phyloP scores from a whole-genome alignment of 2,888 invertebrate species.

The Palloptera scutellata region DNA sequence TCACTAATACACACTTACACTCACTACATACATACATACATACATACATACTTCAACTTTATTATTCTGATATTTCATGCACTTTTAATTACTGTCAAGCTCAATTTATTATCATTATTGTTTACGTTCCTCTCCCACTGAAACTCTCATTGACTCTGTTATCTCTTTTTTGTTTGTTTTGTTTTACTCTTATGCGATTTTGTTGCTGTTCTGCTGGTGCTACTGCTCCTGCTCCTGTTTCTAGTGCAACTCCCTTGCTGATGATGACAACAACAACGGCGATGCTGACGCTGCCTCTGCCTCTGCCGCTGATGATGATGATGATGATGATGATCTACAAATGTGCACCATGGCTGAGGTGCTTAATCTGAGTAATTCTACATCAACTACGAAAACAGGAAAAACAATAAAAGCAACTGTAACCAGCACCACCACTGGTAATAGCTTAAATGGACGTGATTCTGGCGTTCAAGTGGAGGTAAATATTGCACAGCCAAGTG shows the following conservation, averaged over 20 bases:
- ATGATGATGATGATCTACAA: slow-evolving; percentile 38
- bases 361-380: slow-evolving; percentile 18
- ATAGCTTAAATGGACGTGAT: slow-evolving; percentile 43
- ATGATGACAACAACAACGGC: slow-evolving; percentile 8
- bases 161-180: too few species aligned
- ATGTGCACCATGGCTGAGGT: slow-evolving; percentile 37
- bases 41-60: too few species aligned
- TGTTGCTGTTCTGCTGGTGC: too few species aligned
- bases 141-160: too few species aligned
- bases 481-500: slow-evolving; percentile 7
- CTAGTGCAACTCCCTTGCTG: background rate
- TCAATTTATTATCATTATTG: too few species aligned
- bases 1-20: too few species aligned
- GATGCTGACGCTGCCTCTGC: slow-evolving; percentile 15
- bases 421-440: slow-evolving; percentile 24
- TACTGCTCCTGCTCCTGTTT: too few species aligned
- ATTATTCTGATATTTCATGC: too few species aligned
- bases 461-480: slow-evolving; percentile 45
- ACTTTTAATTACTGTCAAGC: too few species aligned
- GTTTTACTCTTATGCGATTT: too few species aligned
- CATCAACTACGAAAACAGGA: slow-evolving; percentile 17
- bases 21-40: too few species aligned
- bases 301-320: background rate
- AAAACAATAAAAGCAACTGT: slow-evolving; percentile 4
- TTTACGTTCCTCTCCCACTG: too few species aligned